phyloP scores from a whole-genome alignment of 2,888 invertebrate genomes.

The Catonia carolina region DNA sequence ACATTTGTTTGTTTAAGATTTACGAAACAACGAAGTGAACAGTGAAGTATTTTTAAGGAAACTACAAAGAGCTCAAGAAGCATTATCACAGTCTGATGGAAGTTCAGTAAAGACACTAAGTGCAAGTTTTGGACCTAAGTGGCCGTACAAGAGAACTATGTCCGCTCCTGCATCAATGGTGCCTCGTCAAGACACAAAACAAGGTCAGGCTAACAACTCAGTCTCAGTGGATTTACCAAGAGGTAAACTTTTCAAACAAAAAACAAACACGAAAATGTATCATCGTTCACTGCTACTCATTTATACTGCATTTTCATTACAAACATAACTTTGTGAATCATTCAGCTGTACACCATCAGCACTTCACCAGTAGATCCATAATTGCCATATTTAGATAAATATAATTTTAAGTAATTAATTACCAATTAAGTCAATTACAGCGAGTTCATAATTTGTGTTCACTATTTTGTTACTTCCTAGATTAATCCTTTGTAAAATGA shows the following conservation, averaged over 20 bases:
- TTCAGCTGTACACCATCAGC: not conserved
- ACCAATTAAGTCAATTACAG: no score
- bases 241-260: not conserved
- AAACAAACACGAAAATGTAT: not conserved
- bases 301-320: not conserved
- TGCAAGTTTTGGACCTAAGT: slow-evolving; percentile 84
- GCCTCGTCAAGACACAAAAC: slow-evolving; percentile 65
- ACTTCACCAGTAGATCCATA: no score
- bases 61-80: slow-evolving; percentile 81
- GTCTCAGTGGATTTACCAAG: not conserved
- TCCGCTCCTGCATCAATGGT: slow-evolving; percentile 85
- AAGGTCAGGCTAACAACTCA: slow-evolving; percentile 36
- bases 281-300: not conserved
- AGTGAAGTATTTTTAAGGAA: slow-evolving; percentile 81
- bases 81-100: slow-evolving; percentile 62
- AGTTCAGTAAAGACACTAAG: slow-evolving; percentile 66
- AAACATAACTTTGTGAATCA: not conserved
- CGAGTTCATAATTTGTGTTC: no score
- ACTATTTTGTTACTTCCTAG: no score
- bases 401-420: no score
- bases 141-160: slow-evolving; percentile 92
- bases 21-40: slow-evolving; percentile 80
- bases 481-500: no score
- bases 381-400: no score
- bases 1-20: slow-evolving; percentile 51